These are phyloP conservation scores for Trissolcus japonicus DNA, from an alignment of 2,888 invertebrate genomes.

Conservation along the genomic window DNA sequence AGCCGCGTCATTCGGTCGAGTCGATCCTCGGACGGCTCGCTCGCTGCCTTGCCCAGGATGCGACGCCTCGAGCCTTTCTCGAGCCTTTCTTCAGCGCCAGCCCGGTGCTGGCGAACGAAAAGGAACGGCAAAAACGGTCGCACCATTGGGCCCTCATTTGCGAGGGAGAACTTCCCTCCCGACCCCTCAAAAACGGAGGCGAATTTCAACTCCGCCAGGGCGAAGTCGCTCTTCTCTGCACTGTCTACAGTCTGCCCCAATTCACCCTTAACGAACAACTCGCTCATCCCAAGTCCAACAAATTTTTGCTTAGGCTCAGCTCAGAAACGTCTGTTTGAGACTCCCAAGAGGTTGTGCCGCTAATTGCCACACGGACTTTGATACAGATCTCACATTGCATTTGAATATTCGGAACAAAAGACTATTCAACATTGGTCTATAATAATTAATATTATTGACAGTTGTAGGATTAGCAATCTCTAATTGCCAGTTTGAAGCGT, in stretches of 20 bases:
- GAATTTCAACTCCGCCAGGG: slow-evolving; percentile 95
- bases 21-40: slow-evolving; percentile 93
- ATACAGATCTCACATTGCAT: no score
- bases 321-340: slow-evolving; percentile 96
- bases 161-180: slow-evolving; percentile 89
- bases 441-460: no score
- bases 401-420: no score
- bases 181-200: slow-evolving; percentile 88
- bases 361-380: not conserved
- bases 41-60: slow-evolving; percentile 93
- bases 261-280: slow-evolving; percentile 97
- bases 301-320: slow-evolving; percentile 94
- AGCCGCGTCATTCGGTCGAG: slow-evolving; percentile 96
- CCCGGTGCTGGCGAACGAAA: slow-evolving; percentile 90
- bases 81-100: slow-evolving; percentile 93
- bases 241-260: slow-evolving; percentile 91
- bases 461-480: no score
- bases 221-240: slow-evolving; percentile 93
- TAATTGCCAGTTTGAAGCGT: no score
- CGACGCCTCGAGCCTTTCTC: slow-evolving; percentile 95
- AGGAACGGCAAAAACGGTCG: slow-evolving; percentile 84
- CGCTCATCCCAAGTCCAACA: slow-evolving; percentile 96
- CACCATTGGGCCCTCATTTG: slow-evolving; percentile 98
- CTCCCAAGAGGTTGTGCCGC: not conserved
- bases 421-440: no score